A percentile compares a stretch with the other conserved stretches of the same genome.
Conservation (phyloP, 2,113 vertebrate genomes). For the Chionodraco myersi region DNA sequence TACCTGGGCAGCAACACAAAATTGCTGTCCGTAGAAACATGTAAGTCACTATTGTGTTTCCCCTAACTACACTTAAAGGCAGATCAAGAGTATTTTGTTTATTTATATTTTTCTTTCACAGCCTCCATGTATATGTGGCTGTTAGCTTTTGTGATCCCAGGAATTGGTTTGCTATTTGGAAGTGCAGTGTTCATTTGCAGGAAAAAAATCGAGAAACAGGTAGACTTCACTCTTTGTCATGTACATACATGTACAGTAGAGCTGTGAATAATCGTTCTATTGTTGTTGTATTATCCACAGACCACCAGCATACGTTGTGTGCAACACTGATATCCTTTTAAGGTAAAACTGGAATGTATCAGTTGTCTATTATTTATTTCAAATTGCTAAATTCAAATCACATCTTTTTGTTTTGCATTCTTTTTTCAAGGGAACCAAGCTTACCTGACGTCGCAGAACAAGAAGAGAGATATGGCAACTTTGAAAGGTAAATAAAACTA, state of each 20-base stretch:
- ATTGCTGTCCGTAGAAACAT: not conserved
- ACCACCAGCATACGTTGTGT: too few species aligned
- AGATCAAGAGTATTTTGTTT: not conserved
- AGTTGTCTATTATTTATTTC: not conserved
- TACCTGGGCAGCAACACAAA: constrained; percentile 17
- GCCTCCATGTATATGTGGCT: not conserved
- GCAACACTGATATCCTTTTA: not conserved
- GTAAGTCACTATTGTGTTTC: constrained; percentile 16
- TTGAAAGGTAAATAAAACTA: constrained; percentile 10
- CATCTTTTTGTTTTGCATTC: not conserved
- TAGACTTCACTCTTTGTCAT: constrained; percentile 3
- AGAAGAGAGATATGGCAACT: not conserved
- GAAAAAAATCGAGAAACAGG: constrained; percentile 27
- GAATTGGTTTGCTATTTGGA: constrained; percentile 28
- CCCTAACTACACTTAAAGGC: not conserved
- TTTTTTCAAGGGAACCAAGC: constrained; percentile 10
- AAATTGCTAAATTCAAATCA: not conserved
- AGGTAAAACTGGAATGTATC: not conserved
- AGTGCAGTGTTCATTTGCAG: not conserved
- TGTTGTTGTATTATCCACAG: not conserved
- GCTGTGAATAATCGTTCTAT: not conserved
- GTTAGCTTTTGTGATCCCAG: not conserved
- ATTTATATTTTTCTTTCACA: constrained; percentile 1
- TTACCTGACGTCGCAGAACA: not conserved
- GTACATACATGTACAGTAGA: not conserved